Evolutionary conservation across 1,140 invertebrate genomes (phyloP).

Genomic region (Goniozus legneri): DNA sequence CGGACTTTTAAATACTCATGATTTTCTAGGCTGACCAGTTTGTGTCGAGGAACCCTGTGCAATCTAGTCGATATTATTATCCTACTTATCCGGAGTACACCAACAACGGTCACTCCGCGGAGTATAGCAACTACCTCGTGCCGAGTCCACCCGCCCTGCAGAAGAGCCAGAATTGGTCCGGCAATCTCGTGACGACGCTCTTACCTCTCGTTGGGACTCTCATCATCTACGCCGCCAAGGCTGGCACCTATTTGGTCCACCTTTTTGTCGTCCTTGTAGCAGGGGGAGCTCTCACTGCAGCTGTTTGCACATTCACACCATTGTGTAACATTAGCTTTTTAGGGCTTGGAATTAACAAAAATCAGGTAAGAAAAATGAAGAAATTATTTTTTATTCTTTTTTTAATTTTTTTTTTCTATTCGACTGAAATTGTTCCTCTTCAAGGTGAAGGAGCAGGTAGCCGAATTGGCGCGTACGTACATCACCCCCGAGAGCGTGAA

Average conservation of each 20-base stretch:
- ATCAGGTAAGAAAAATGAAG: conserved; percentile 16
- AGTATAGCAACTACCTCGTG: conserved; percentile 46
- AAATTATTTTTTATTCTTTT: background rate
- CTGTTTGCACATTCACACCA: conserved; percentile 64
- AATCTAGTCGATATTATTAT: conserved; percentile 14
- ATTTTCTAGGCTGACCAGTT: too few relatives aligned
- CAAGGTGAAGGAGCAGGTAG: conserved; percentile 30
- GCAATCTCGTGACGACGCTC: conserved; percentile 10
- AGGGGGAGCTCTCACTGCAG: conserved; percentile 51
- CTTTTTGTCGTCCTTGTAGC: conserved; percentile 32
- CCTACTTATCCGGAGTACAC: conserved; percentile 25
- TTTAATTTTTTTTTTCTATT: conserved; percentile 17
- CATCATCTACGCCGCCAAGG: conserved; percentile 15
- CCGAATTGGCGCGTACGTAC: conserved; percentile 31
- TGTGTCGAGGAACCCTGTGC: too few relatives aligned
- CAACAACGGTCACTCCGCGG: conserved; percentile 28
- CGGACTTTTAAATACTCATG: too few relatives aligned
- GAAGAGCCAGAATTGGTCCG: conserved; percentile 5
- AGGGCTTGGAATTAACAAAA: conserved; percentile 47
- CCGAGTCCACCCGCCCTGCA: conserved; percentile 14
- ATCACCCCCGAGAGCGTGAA: conserved; percentile 55
- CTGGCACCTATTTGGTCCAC: conserved; percentile 16
- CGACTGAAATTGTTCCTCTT: background rate
- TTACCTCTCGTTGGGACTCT: conserved; percentile 18
- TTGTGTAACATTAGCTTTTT: conserved; percentile 61